Evolutionary conservation across 1,140 invertebrate genomes (phyloP).

Genomic region (Pseudomyrmex pallidus): DNA sequence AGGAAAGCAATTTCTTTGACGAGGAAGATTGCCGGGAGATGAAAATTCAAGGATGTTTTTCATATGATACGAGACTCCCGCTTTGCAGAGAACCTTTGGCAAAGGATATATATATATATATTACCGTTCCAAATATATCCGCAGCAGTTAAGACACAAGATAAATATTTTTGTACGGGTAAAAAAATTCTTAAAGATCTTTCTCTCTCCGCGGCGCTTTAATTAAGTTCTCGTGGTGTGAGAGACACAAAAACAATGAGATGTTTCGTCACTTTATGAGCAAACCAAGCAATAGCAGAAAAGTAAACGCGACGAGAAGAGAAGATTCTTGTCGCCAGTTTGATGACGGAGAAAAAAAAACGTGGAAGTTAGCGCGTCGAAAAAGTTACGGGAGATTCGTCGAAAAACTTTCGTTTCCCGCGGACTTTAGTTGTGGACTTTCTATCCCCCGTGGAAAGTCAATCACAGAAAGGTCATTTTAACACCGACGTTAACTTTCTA

Average conservation of each 20-base stretch:
- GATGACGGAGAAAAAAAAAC: not conserved
- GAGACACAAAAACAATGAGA: too few species aligned
- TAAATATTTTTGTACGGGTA: not conserved
- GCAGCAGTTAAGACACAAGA: not conserved
- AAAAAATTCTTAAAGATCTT: not conserved
- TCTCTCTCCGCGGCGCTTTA: not conserved
- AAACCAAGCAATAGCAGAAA: not conserved
- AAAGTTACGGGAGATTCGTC: not conserved
- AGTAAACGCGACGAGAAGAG: not conserved
- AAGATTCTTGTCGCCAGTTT: not conserved
- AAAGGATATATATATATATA: conserved; percentile 11
- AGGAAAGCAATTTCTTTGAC: conserved; percentile 40
- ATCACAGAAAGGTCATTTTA: conserved; percentile 2
- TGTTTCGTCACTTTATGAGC: not conserved
- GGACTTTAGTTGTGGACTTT: not conserved
- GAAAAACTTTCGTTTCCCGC: not conserved
- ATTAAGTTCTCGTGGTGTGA: not conserved
- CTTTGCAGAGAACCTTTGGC: not conserved
- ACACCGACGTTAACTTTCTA: not conserved
- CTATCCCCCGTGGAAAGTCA: not conserved
- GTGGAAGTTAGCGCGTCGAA: not conserved
- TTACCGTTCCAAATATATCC: not conserved
- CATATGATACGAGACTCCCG: not conserved
- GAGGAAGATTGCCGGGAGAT: not conserved
- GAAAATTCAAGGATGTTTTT: conserved; percentile 22